Evolutionary conservation across 2,888 invertebrate species (phyloP), one percentile per base, ranked within the genome.

Genomic region (Andrena trimmerana): DNA sequence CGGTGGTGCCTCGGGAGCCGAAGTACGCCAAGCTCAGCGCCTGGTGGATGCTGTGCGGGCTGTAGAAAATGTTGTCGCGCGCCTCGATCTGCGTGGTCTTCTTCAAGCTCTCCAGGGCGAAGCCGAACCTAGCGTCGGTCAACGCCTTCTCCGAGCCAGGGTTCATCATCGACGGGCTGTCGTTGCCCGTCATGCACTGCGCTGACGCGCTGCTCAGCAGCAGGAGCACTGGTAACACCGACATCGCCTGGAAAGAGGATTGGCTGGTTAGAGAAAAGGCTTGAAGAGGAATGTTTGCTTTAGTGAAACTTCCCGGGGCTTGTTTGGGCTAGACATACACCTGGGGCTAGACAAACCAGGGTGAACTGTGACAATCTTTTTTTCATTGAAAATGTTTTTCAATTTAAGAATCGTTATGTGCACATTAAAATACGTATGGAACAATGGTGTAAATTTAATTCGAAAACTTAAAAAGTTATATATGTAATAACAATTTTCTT

Each of bases 41-140:
- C 89, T 98, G 97, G 92, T 97, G 97, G 16, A 98, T 96, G 86
- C 98, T 98, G 94, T 97, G 97, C 0, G 98, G 98, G 6, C 98
- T 98, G 94, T 97, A 98, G 95, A 98, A 98, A 57, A 98, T 94
- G 93, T 98, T 98, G 87, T 97, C 96, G 59, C 95, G 95, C 0
- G 96, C 96, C 85, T 96, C 96, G 24, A 95, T 95, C 74, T 95
- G 94, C 86, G 96, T 96, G 85, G 97, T 96, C 24, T 96, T 95
- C 85, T 96, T 96, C 89, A 98, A 95, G 71, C 97, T 95, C 66
- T 96, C 95, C 70, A 97, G 93, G 0, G 97, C 96, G 91, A 98
- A 98, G 73, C 95, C 95, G 89, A 96, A 95, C 89, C 96, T 95
- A 0, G 96, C 96, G 0, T 94, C 94, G 85, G 95, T 96, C 31